A percentile compares a stretch with the other conserved stretches of the same genome.
phyloP scores from a whole-genome alignment of 35 echinoderm and acorn worm genomes.

The Apostichopus californicus region DNA sequence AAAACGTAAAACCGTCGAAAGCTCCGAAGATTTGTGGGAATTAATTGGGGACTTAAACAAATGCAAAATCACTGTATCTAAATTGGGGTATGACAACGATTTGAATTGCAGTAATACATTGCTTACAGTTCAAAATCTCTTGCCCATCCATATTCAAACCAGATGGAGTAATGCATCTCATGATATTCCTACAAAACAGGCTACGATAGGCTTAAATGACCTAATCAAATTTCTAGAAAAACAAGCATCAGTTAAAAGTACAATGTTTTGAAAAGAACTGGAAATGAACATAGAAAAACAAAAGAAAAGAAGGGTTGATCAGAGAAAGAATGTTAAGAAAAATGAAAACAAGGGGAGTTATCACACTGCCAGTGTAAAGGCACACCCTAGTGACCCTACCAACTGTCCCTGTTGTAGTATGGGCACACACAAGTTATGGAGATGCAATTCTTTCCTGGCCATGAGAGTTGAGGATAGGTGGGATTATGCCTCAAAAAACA shows the following conservation, averaged over 20 bases:
- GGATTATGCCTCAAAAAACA: constrained; percentile 35
- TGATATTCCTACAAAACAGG: neutral
- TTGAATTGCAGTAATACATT: constrained; percentile 42
- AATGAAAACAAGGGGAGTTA: constrained; percentile 18
- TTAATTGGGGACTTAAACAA: constrained; percentile 40
- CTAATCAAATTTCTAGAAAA: constrained; percentile 14
- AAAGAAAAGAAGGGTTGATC: neutral
- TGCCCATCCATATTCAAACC: constrained; percentile 42
- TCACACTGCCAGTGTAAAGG: neutral
- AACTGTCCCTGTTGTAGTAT: constrained; percentile 35
- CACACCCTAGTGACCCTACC: too few species aligned
- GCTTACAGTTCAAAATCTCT: constrained; percentile 44
- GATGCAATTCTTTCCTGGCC: constrained; percentile 7
- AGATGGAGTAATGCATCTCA: constrained; percentile 21
- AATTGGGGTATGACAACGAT: constrained; percentile 51
- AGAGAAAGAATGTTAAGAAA: neutral
- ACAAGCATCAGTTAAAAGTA: constrained; percentile 23
- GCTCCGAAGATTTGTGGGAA: constrained; percentile 15
- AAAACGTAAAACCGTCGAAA: neutral
- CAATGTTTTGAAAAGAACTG: constrained; percentile 43
- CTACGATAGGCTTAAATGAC: constrained; percentile 13
- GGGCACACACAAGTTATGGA: constrained; percentile 31
- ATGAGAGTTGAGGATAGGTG: constrained; percentile 46
- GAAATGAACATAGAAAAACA: constrained; percentile 22
- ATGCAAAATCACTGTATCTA: constrained; percentile 46